Percentiles rank a stretch among this genome's conserved stretches.
Evolutionary conservation across 1,140 invertebrate genomes (phyloP).

Genomic region (Drosophila sucinea): DNA sequence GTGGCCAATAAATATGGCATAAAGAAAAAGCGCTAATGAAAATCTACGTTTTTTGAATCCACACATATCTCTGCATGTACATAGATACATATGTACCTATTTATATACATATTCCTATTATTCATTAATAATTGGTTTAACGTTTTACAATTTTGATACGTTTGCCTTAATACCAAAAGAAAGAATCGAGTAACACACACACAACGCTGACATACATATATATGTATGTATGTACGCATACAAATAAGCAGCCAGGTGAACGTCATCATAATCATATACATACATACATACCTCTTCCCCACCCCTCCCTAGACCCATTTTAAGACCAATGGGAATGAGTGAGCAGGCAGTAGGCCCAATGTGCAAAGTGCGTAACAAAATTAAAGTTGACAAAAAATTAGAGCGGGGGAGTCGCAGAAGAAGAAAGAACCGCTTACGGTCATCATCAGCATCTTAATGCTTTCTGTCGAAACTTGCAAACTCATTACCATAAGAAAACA

Average conservation of each 20-base stretch:
- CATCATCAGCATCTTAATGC: conserved; percentile 34
- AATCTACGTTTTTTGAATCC: neutral
- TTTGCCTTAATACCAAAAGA: conserved; percentile 49
- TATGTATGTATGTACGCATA: neutral
- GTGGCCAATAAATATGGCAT: conserved; percentile 66
- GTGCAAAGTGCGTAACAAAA: conserved; percentile 21
- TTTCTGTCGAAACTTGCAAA: conserved; percentile 42
- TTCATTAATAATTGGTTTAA: conserved; percentile 69
- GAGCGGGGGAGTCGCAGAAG: conserved; percentile 5
- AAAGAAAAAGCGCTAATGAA: conserved; percentile 50
- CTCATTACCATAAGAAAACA: conserved; percentile 77
- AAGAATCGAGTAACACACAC: conserved; percentile 7
- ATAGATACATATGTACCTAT: conserved; percentile 26
- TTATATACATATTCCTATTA: conserved; percentile 36
- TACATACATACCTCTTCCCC: neutral
- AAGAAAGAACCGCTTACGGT: conserved; percentile 15
- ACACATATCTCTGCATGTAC: too few relatives aligned
- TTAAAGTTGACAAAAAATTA: conserved; percentile 8
- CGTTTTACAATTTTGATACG: conserved; percentile 49
- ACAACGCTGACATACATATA: conserved; percentile 4
- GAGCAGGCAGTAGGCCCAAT: neutral
- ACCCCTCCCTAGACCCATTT: conserved; percentile 6
- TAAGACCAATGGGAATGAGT: conserved; percentile 4
- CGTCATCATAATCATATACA: conserved; percentile 9
- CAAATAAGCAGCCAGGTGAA: conserved; percentile 6